Evolutionary conservation across 2,888 invertebrate genomes (phyloP), one percentile per base, ranked within the genome.

Genomic region (Alentia gelatinosa): DNA sequence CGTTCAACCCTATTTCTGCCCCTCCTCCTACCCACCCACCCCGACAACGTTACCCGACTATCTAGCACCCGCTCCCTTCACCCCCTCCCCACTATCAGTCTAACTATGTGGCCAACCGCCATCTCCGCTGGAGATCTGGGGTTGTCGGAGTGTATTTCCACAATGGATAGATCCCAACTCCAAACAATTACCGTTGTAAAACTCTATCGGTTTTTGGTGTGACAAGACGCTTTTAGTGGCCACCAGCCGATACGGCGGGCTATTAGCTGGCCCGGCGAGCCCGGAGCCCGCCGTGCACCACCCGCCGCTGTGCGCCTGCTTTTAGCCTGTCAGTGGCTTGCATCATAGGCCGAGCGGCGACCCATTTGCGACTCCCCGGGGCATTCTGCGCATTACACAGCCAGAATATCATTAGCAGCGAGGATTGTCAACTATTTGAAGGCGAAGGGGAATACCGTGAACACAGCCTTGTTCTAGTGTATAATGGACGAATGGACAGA

Each of bases 361-460:
- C 83, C 83, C 83, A 83, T 83, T 83, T 83, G 40, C 26, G 39
- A 83, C 15, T 83, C 83, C 83, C 83, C 15, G 15, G 83, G 40
- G 83, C 83, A 83, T 83, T 83, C 23, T 4, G 35, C 30, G 39
- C 83, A 83, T 83, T 83, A 83, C 83, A 39, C 40, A 15, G 23
- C 33, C 39, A 83, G 83, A 83, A 83, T 83, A 83, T 83, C 83
- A 83, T 83, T 83, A 83, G 83, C 83, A 15, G 83, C 83, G 26
- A 39, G 30, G 83, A 40, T 83, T 83, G 83, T 83, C 83, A 83
- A 83, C 83, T 83, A 83, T 83, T 83, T 83, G 83, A 39, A 83
- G n/a, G 15, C 12, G 26, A n/a, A 1, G 26, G 39, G 83, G 83
- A 83, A 83, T 83, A 83, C 37, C n/a, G 40, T 83, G 26, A 83